Percentiles rank a stretch among this genome's conserved stretches.
These are phyloP conservation scores for Leucophenga montana DNA, from an alignment of 2,888 invertebrate species.

Conservation along the genomic window DNA sequence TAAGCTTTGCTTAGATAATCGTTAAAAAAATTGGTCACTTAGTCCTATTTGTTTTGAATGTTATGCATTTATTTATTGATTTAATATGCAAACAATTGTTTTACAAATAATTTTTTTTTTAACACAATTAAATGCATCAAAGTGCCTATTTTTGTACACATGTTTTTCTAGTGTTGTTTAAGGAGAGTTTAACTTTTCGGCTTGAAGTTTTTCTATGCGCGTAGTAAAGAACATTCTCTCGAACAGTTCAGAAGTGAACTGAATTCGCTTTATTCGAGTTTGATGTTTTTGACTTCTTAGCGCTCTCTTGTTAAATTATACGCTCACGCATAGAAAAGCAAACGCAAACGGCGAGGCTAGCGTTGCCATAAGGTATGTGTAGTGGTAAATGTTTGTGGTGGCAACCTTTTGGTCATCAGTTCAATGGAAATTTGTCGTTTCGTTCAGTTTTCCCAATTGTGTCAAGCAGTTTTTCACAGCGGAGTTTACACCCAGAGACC, in stretches of 20 bases:
- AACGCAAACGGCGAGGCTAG: neutral
- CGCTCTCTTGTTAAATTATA: neutral
- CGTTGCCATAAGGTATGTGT: neutral
- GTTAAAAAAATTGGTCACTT: too few relatives aligned
- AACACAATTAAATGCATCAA: conserved; percentile 1
- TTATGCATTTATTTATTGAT: neutral
- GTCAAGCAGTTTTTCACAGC: too few relatives aligned
- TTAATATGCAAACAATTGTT: neutral
- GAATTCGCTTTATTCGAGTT: conserved; percentile 34
- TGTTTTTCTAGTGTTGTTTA: neutral
- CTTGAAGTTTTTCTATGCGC: neutral
- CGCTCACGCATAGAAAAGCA: neutral
- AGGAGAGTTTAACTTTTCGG: neutral
- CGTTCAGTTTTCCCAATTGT: too few relatives aligned
- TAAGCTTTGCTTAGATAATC: too few relatives aligned
- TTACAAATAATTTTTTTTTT: too few relatives aligned
- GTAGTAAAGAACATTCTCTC: conserved; percentile 44
- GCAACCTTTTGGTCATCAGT: too few relatives aligned
- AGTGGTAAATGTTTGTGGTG: too few relatives aligned
- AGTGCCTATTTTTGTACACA: neutral
- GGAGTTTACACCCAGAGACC: too few relatives aligned
- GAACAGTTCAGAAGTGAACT: conserved; percentile 49
- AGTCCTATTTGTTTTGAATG: neutral
- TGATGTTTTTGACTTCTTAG: conserved; percentile 13
- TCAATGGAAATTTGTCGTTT: too few relatives aligned